Base-by-base conservation (phyloP, 1,140 invertebrate species). In the Leucophenga varia region DNA sequence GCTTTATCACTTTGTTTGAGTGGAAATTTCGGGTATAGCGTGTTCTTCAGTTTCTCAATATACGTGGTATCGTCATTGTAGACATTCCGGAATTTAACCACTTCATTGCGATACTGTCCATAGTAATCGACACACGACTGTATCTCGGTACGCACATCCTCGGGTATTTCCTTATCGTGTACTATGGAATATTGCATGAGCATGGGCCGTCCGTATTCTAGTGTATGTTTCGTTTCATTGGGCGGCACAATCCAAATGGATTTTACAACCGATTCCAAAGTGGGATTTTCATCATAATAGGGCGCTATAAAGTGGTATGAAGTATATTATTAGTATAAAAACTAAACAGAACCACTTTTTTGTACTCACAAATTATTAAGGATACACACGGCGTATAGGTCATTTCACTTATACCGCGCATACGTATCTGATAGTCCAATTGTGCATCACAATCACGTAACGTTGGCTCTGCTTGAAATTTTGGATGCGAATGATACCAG, bases 401-500 rank as follows among this genome's bases (percentile, higher is more conserved):
- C 52, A 89, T 86, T 79, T 95, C 91, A 47, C 85, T 89, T 5
- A 85, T 83, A 1, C 93, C 93, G 61, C 93, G 90, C 89, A 97
- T 91, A 72, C 87, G 88, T 38, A 97, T 89, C 79, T 98, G 91
- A 80, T 96, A 95, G 59, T 95, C 92, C 44, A 97, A 78, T 74
- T 97, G 95, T 52, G 88, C 85, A 64, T 95, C 91, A 50, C 95
- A 89, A 75, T 97, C 95, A 35, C 90, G 80, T 1, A 96, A 77
- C 13, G 91, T 93, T 8, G 93, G 93, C 51, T 93, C 89, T 8
- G 92, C 89, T 52, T 89, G 84, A 49, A 90, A 88, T 32, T 86
- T 83, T 1, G 93, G 93, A 79, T 97, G 94, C n/a, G 91, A 95
- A 72, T 97, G 94, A 79, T 97, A 97, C 93, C 94, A 96, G 3